Evolutionary conservation across 2,797 vertebrate genomes (phyloP).

Genomic region (Hippocampus kuda): DNA sequence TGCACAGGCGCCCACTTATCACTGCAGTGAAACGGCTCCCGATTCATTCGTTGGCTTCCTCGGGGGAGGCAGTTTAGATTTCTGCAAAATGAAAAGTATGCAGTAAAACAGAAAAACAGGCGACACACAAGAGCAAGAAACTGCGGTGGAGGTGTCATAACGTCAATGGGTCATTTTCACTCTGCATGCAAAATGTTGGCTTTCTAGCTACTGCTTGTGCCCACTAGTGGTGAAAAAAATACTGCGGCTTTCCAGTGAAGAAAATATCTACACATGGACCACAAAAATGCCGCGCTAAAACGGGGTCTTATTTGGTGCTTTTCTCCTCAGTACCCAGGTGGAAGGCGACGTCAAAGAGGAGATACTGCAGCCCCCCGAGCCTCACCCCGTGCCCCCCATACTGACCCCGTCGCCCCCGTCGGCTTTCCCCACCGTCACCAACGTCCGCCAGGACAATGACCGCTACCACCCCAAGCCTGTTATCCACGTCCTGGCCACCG

Average conservation of each 20-base stretch:
- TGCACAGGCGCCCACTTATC: background rate
- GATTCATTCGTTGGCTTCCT: background rate
- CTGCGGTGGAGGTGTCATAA: too few relatives aligned
- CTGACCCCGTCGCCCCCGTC: conserved; percentile 93
- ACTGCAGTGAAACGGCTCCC: background rate
- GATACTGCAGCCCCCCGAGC: conserved; percentile 93
- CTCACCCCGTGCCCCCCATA: conserved; percentile 91
- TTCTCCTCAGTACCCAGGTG: conserved; percentile 72
- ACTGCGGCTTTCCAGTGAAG: background rate
- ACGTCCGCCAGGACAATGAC: conserved; percentile 92
- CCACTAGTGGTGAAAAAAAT: background rate
- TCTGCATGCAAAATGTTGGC: too few relatives aligned
- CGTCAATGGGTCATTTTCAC: too few relatives aligned
- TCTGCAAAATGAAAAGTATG: too few relatives aligned
- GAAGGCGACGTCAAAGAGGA: conserved; percentile 95
- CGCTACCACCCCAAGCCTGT: conserved; percentile 97
- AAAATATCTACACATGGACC: background rate
- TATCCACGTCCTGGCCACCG: conserved; percentile 77
- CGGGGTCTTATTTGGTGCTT: background rate
- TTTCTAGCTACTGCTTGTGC: background rate
- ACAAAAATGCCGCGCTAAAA: background rate
- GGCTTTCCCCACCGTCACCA: conserved; percentile 90
- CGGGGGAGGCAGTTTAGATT: background rate
- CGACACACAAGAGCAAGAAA: too few relatives aligned
- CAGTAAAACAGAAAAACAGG: background rate